phyloP scores from a whole-genome alignment of 2,113 vertebrate species.

The Nesogale talazaci region DNA sequence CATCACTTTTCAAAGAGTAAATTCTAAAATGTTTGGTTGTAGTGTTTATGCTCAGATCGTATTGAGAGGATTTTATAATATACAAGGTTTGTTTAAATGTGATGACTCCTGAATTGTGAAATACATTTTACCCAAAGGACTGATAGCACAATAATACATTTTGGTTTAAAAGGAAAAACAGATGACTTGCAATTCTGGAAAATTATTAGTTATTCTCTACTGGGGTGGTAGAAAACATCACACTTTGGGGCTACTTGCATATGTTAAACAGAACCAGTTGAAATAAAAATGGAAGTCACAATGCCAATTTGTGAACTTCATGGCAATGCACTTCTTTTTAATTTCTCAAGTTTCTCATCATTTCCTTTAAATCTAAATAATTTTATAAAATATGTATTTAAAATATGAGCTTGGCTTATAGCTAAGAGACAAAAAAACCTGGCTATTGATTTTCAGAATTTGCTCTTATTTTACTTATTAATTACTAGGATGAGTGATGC shows the following conservation, averaged over 20 bases:
- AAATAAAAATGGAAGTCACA: constrained; percentile 36
- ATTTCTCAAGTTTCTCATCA: neutral
- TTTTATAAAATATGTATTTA: constrained; percentile 48
- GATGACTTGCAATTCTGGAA: neutral
- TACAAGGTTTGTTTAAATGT: neutral
- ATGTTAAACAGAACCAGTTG: neutral
- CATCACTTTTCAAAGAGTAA: constrained; percentile 3
- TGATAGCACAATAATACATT: neutral
- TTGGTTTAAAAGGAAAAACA: constrained; percentile 45
- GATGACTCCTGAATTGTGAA: constrained; percentile 19
- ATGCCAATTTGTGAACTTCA: constrained; percentile 33
- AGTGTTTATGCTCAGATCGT: neutral
- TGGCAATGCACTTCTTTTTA: neutral
- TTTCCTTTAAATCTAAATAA: constrained; percentile 2
- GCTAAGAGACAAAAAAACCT: constrained; percentile 20
- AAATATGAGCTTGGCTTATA: constrained; percentile 15
- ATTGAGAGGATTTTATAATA: neutral
- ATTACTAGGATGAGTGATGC: neutral
- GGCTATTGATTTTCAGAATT: constrained; percentile 7
- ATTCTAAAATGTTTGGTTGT: constrained; percentile 6
- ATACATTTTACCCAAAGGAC: constrained; percentile 4
- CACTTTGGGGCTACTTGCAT: neutral
- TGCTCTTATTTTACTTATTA: constrained; percentile 33
- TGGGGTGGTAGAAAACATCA: neutral
- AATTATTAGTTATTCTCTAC: neutral